phyloP scores from a whole-genome alignment of 2,888 invertebrate genomes.

The Cerastoderma edule region DNA sequence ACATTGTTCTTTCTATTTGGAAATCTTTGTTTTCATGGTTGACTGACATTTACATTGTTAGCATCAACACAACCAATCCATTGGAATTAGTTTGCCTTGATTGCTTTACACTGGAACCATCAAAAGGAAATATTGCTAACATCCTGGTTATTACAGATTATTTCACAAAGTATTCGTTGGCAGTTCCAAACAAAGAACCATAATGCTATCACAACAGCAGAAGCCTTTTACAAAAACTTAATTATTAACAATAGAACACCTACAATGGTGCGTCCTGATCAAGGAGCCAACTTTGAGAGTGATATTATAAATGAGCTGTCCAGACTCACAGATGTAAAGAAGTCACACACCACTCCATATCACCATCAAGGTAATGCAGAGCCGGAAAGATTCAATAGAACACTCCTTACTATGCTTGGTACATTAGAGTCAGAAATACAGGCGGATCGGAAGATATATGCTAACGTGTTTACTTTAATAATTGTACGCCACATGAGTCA shows the following conservation, averaged over 20 bases:
- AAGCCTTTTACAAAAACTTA: slow-evolving; percentile 30
- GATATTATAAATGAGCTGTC: slow-evolving; percentile 35
- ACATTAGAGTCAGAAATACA: slow-evolving; percentile 30
- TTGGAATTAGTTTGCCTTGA: slow-evolving; percentile 19
- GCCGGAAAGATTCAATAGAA: slow-evolving; percentile 43
- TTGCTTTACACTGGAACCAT: slow-evolving; percentile 12
- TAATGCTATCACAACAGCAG: slow-evolving; percentile 37
- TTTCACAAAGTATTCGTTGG: slow-evolving; percentile 29
- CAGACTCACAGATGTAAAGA: slow-evolving; percentile 29
- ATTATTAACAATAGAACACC: slow-evolving; percentile 39
- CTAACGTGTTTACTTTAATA: slow-evolving; percentile 28
- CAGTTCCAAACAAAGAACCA: slow-evolving; percentile 37
- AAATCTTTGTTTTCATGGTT: too few relatives aligned
- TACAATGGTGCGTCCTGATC: slow-evolving; percentile 36
- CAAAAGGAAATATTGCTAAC: slow-evolving; percentile 7
- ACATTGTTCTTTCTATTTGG: too few relatives aligned
- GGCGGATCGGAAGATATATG: slow-evolving; percentile 34
- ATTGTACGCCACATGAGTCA: slow-evolving; percentile 33
- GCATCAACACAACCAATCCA: slow-evolving; percentile 4
- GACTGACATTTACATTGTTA: too few relatives aligned
- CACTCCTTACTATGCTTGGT: slow-evolving; percentile 35
- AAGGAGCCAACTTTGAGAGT: slow-evolving; percentile 43
- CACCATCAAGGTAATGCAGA: slow-evolving; percentile 33
- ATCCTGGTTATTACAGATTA: slow-evolving; percentile 32
- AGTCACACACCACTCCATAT: slow-evolving; percentile 38